Evolutionary conservation across 1,140 invertebrate species (phyloP), one percentile per base, ranked within the genome.

Genomic region (Leptopilina boulardi): DNA sequence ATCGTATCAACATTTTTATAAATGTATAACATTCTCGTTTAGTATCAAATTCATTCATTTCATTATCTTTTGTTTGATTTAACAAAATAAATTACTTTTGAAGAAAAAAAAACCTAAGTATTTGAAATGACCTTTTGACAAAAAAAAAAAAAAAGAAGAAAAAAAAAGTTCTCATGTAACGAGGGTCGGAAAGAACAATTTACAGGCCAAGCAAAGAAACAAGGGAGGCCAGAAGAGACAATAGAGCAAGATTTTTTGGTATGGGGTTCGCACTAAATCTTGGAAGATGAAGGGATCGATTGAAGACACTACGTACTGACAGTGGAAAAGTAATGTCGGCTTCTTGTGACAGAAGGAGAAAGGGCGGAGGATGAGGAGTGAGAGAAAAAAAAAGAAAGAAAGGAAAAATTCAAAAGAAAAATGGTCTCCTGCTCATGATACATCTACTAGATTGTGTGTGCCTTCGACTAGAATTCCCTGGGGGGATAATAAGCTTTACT

Each of bases 381-480:
- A 76, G 71, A 79, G 77, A 82, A 73, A 78, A 66, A 70, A 30
- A 30, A 3, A 30, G 5, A 30, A 30, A 30, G 5, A 38, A 38
- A 4, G 34, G 70, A 13, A 66, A 51, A 74, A 75, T 75, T 70
- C 70, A 76, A 79, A 79, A 78, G 77, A 82, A 79, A 82, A 80
- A 80, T 80, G 74, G 77, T 77, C 72, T 23, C 47, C 70, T 76
- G 78, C 71, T 77, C 71, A 78, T 79, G 77, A 83, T 79, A 77
- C 79, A 79, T 74, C 66, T 38, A 71, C 70, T 44, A 51, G 44
- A 75, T 77, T 76, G 75, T 78, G 71, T 76, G 75, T 78, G 71
- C 47, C 73, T 74, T 74, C 59, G 66, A 71, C 77, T 72, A 73
- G 73, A 80, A 78, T 80, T 77, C 76, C 72, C 70, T 70, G 13